Evolutionary conservation across 2,113 vertebrate genomes (phyloP).

Genomic region (Arvicanthis niloticus): DNA sequence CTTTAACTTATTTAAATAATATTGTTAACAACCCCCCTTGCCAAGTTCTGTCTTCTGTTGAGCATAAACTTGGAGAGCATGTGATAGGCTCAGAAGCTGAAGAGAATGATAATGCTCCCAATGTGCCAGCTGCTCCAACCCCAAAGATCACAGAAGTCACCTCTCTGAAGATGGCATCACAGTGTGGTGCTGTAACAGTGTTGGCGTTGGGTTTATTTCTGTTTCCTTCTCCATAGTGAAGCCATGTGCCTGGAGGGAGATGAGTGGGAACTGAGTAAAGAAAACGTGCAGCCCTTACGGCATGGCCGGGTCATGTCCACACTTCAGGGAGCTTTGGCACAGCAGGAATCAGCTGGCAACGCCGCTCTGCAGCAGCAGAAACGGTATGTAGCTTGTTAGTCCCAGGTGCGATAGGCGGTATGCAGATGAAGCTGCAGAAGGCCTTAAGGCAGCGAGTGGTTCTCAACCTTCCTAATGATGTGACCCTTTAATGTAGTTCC

Average conservation of each 20-base stretch:
- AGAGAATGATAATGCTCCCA: neutral
- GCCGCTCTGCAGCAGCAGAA: conserved; percentile 91
- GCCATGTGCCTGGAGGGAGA: conserved; percentile 90
- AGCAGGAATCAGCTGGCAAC: conserved; percentile 89
- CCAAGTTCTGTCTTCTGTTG: neutral
- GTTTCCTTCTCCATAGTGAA: conserved; percentile 57
- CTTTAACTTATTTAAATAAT: conserved; percentile 24
- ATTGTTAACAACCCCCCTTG: neutral
- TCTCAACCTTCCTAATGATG: neutral
- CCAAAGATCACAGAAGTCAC: neutral
- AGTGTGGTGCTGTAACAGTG: neutral
- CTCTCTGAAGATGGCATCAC: neutral
- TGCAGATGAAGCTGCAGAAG: neutral
- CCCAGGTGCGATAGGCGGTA: neutral
- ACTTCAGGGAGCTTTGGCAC: conserved; percentile 92
- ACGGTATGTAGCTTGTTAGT: conserved; percentile 85
- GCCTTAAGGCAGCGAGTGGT: neutral
- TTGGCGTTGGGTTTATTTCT: conserved; percentile 35
- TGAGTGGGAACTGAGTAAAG: conserved; percentile 98
- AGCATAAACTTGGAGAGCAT: conserved; percentile 38
- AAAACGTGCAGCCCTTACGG: conserved; percentile 96
- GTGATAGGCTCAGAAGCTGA: conserved; percentile 6
- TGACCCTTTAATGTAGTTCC: neutral
- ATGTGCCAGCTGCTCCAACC: neutral
- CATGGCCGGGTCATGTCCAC: conserved; percentile 92